phyloP scores from a whole-genome alignment of 2,797 vertebrate species.

The Antrozous pallidus region DNA sequence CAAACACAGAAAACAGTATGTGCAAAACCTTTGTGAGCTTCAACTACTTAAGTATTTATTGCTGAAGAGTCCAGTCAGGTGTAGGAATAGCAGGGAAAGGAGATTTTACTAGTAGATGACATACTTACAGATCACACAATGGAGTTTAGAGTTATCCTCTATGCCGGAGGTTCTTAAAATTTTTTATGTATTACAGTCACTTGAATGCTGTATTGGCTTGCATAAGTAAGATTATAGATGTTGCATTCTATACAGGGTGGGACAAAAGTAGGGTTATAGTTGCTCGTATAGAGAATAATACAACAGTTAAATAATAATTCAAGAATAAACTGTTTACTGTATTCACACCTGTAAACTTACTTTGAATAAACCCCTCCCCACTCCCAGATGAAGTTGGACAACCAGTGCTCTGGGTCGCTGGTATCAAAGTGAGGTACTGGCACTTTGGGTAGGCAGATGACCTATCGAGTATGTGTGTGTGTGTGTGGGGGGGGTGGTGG shows the following conservation, averaged over 20 bases:
- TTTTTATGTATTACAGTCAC: not conserved
- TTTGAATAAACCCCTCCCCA: not conserved
- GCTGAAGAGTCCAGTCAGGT: not conserved
- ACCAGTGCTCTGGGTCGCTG: not conserved
- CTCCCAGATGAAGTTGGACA: not conserved
- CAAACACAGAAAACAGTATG: not conserved
- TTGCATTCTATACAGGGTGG: too few relatives aligned
- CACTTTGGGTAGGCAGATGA: not conserved
- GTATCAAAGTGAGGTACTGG: not conserved
- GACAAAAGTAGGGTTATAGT: not conserved
- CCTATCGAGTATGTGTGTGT: not conserved
- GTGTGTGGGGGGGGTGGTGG: too few relatives aligned
- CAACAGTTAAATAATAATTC: not conserved
- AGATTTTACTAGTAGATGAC: not conserved
- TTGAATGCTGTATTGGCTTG: not conserved
- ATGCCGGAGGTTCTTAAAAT: not conserved
- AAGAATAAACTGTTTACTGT: not conserved
- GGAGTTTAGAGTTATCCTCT: not conserved
- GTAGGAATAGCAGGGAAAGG: not conserved
- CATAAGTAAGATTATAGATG: not conserved
- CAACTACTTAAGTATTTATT: not conserved
- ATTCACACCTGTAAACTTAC: not conserved
- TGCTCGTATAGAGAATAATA: not conserved
- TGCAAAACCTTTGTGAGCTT: not conserved
- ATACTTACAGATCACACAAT: not conserved